Conservation (phyloP, 2,113 vertebrate species). For the Phalacrocorax brasilianus region DNA sequence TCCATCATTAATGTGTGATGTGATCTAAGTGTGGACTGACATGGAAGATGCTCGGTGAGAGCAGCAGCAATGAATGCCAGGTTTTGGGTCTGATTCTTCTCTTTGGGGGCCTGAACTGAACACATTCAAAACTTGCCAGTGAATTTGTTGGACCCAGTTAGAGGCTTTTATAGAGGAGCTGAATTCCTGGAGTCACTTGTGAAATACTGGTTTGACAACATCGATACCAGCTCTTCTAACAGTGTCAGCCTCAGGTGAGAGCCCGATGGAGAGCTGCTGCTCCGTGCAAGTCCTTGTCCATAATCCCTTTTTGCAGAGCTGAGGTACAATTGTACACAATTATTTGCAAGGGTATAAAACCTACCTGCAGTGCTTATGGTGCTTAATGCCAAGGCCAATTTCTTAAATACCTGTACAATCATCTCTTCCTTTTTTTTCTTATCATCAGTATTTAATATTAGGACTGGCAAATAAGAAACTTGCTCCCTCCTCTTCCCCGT, state of each 20-base stretch:
- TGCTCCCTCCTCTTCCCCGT: slow-evolving; percentile 46
- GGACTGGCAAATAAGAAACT: slow-evolving; percentile 52
- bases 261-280: background rate
- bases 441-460: slow-evolving; percentile 10
- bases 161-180: background rate
- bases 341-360: background rate
- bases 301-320: background rate
- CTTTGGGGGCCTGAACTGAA: background rate
- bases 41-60: background rate
- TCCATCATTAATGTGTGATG: background rate
- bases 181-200: background rate
- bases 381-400: background rate
- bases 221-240: background rate
- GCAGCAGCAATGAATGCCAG: background rate
- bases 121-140: background rate
- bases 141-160: background rate
- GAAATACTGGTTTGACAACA: background rate
- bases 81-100: background rate
- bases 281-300: background rate
- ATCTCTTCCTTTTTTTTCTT: background rate
- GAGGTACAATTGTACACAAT: background rate
- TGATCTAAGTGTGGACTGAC: background rate
- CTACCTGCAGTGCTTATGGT: background rate
- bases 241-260: background rate
- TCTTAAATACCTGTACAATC: background rate